phyloP scores from a whole-genome alignment of 2,797 vertebrate species.

The Hydrocynus forskahlii region DNA sequence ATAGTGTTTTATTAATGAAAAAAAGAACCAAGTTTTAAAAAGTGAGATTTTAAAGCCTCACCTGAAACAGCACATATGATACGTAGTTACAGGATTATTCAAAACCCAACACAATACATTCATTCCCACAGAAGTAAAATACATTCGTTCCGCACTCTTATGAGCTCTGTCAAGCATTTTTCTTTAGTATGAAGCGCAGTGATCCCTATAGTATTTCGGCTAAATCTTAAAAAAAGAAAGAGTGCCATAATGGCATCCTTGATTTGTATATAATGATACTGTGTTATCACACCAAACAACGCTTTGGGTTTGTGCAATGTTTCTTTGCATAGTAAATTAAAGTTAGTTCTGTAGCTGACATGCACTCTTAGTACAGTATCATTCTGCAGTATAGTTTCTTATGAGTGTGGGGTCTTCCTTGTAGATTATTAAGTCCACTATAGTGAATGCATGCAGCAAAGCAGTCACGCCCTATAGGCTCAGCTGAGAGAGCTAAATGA shows the following conservation, averaged over 20 bases:
- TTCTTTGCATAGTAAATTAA: constrained; percentile 98
- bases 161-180: constrained; percentile 24
- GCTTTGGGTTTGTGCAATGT: constrained; percentile 86
- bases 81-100: constrained; percentile 65
- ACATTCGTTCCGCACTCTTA: constrained; percentile 41
- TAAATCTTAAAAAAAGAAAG: constrained; percentile 61
- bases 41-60: constrained; percentile 36
- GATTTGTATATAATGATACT: constrained; percentile 68
- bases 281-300: constrained; percentile 66
- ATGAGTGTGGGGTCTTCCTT: constrained; percentile 75
- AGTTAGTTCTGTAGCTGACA: constrained; percentile 83
- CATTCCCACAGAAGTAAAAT: constrained; percentile 58
- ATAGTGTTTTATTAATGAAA: constrained; percentile 39
- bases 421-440: constrained; percentile 82
- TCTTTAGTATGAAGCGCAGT: constrained; percentile 21
- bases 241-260: constrained; percentile 36
- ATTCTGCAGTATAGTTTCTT: constrained; percentile 78
- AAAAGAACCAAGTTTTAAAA: constrained; percentile 44
- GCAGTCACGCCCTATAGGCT: constrained; percentile 73
- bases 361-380: constrained; percentile 79
- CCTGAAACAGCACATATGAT: constrained; percentile 62
- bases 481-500: constrained; percentile 71
- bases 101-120: constrained; percentile 70
- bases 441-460: constrained; percentile 86
- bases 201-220: constrained; percentile 39